Base-by-base conservation (phyloP, 2,888 invertebrate genomes). In the Adelognathus sp. region DNA sequence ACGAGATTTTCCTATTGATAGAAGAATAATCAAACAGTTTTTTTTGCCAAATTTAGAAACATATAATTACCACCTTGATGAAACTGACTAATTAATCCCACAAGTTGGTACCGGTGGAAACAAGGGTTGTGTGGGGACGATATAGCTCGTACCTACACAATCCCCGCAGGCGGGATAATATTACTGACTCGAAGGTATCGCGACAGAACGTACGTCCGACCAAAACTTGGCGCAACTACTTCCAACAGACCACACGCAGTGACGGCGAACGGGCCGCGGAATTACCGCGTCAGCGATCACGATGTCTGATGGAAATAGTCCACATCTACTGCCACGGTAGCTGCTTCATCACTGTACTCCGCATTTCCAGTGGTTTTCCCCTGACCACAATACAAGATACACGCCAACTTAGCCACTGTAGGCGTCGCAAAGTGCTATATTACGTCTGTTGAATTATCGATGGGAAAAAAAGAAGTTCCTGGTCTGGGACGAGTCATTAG, bases 201-300 rank as follows among this genome's bases (percentile, higher is more conserved):
- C 50, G n/a, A 50, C 50, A 50, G 5, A 21, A 11, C n/a, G n/a
- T 24, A 39, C 60, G 61, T 61, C 44, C 33, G 76, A 61, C 54
- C 72, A 67, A 21, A 29, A 50, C 46, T 29, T n/a, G 21, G 3
- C 11, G 29, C 29, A 61, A 52, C 66, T 54, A 60, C 72, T 72
- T 31, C 11, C 44, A 54, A 27, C 61, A 27, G n/a, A n/a, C 54
- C 54, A 31, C 61, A 54, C 46, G 33, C 18, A 52, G 39, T 11
- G 27, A 60, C 33, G 6, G 14, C 11, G 16, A 16, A 46, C 44
- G 36, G n/a, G 52, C 24, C 46, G 31, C 54, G 52, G 39, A 67
- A 67, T 72, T 67, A 44, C 66, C 46, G 56, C 18, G 39, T 73
- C 61, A 69, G 58, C 56, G 73, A 67, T 44, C 63, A 63, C 56